Evolutionary conservation across 2,888 invertebrate genomes (phyloP), one percentile per base, ranked within the genome.

Genomic region (Schizaphis graminum): DNA sequence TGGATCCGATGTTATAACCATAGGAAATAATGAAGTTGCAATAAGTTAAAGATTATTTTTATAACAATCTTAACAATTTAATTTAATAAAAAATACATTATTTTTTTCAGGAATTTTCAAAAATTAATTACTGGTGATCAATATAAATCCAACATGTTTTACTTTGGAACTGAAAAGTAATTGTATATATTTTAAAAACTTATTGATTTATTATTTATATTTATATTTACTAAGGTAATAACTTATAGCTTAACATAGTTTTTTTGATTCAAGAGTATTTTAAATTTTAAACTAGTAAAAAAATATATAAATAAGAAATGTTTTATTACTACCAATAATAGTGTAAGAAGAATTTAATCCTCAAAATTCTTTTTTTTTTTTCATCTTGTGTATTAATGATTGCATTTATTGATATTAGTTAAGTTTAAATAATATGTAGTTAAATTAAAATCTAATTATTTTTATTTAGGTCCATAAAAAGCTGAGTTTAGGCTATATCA

Each of bases 141-240:
- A 67, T n/a, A 24, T 67, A 16, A 13, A n/a, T 67, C n/a, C 67
- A 67, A n/a, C n/a, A 67, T n/a, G n/a, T 67, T 67, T 67, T 67
- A 67, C n/a, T 67, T 67, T n/a, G n/a, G 67, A n/a, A 67, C n/a
- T 16, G 67, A 67, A 67, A 67, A 67, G 67, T 67, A 67, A 67
- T 67, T 67, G 3, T 61, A 61, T n/a, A n/a, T 2, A 61, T 61
- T 61, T 67, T n/a, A 67, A 28, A 28, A 61, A 61, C 11, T 61
- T 61, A 61, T 61, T 28, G 2, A 56, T 56, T 26, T 53, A 53
- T 53, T 53, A 53, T 10, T 57, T 57, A 26, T 57, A 28, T 61
- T 11, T 61, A 28, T 28, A 28, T 28, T 10, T 11, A 3, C 11
- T 61, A 3, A 11, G 28, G 28, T 3, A 67, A 67, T 67, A n/a